Evolutionary conservation across 2,888 invertebrate genomes (phyloP).

Genomic region (Acholoe squamosa): DNA sequence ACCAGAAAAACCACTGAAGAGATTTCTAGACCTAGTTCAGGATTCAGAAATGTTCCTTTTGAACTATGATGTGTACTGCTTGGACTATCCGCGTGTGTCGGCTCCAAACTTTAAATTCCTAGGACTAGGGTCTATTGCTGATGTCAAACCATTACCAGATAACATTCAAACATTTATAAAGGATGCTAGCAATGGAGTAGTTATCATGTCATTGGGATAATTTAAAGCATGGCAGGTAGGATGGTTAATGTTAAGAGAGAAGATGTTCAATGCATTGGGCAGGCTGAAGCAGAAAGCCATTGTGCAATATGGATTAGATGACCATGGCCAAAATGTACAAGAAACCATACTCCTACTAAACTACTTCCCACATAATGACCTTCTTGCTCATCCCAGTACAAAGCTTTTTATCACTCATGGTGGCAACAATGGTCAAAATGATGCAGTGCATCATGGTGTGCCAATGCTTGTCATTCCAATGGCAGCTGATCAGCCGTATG

Average conservation of each 20-base stretch:
- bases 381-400: constrained; percentile 29
- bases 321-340: neutral
- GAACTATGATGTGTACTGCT: constrained; percentile 41
- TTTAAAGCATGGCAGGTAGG: neutral
- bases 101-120: constrained; percentile 51
- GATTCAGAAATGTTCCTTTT: constrained; percentile 60
- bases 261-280: constrained; percentile 15
- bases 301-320: neutral
- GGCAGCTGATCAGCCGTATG: neutral
- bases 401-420: constrained; percentile 42
- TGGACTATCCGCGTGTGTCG: constrained; percentile 58
- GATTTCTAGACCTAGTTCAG: neutral
- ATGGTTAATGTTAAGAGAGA: neutral
- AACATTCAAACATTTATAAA: neutral
- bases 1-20: neutral
- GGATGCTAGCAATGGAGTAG: neutral
- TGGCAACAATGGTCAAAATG: constrained; percentile 55
- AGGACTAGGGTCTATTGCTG: neutral
- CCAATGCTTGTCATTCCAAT: constrained; percentile 1
- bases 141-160: neutral
- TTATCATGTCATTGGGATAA: constrained; percentile 11
- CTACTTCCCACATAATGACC: constrained; percentile 35
- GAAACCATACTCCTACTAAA: neutral
- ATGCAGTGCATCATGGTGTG: constrained; percentile 35
- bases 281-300: neutral